Base-by-base conservation (phyloP, 2,888 invertebrate genomes). In the Brachyptera putata region DNA sequence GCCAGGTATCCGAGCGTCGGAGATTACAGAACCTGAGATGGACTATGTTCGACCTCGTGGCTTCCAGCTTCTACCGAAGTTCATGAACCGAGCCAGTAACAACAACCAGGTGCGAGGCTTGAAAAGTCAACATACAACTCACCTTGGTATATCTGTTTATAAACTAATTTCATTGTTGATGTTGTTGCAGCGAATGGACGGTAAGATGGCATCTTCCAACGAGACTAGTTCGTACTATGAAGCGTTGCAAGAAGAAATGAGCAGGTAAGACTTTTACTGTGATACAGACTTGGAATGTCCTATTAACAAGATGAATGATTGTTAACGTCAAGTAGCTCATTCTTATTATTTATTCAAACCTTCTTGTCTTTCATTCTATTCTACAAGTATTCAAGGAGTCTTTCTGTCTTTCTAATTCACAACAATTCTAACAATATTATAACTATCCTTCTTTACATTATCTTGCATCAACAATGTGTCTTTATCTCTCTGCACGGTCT, bases 41-140 rank as follows among this genome's bases (percentile, higher is more conserved):
- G 80, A 81, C 68, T 85, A 84, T 70, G 72, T 78, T 0, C 77
- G 82, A 22, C 85, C 85, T 0, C 79, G 81, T 11, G 85, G 85
- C 14, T 60, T 61, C 55, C 55, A 65, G 48, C 41, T 62, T 14
- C 37, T 60, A 39, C 59, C 63, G 7, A 46, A 48, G 14, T 43
- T 63, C 9, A 24, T 61, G 41, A 53, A 55, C 50, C 58, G 58
- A 24, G 21, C 13, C 18, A 53, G 46, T 14, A 58, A 59, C 21
- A 58, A 59, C 21, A 61, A 48, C 26, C 60, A 61, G 49, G 60
- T 60, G 25, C 30, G 11, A 7, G 30, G 30, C 5, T 30, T 11
- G 11, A 7, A 5, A 11, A 30, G 7, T 5, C 30, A 30, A 30
- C 11, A 5, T 30, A 30, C 7, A 7, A 30, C 30, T 30, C 11